Conservation (phyloP, 2,113 vertebrate genomes). For the Bettongia penicillata region DNA sequence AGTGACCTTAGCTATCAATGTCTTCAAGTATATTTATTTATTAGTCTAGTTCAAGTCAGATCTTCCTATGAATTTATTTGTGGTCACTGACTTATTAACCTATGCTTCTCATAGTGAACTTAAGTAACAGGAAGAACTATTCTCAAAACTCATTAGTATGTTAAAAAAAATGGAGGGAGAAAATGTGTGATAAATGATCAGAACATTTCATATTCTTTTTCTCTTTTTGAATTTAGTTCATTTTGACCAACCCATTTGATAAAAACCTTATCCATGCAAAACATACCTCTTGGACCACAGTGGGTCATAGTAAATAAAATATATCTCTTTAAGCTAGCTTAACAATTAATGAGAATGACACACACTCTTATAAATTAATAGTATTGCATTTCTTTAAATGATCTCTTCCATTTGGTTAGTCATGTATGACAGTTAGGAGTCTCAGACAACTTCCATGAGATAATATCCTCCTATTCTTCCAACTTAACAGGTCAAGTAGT, state of each 20-base stretch:
- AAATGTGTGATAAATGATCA: background rate
- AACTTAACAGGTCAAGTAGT: too few relatives aligned
- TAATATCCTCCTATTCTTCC: too few relatives aligned
- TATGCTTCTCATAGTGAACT: background rate
- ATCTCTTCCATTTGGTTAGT: too few relatives aligned
- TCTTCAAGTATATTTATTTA: background rate
- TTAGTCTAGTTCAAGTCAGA: background rate
- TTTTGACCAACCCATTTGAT: conserved; percentile 3
- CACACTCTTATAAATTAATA: too few relatives aligned
- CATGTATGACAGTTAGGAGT: too few relatives aligned
- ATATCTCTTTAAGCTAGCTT: too few relatives aligned
- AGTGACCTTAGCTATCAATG: background rate
- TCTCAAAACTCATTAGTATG: background rate
- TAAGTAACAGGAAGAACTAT: background rate
- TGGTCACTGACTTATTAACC: background rate
- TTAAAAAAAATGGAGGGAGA: background rate
- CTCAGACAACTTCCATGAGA: too few relatives aligned
- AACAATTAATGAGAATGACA: too few relatives aligned
- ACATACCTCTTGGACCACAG: too few relatives aligned
- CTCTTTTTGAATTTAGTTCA: background rate
- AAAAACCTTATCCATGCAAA: background rate
- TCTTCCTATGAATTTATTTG: background rate
- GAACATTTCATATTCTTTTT: background rate
- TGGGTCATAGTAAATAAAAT: too few relatives aligned
- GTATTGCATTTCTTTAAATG: too few relatives aligned